These are phyloP conservation scores for Sesamia inferens DNA, from an alignment of 2,888 invertebrate species.

Conservation along the genomic window DNA sequence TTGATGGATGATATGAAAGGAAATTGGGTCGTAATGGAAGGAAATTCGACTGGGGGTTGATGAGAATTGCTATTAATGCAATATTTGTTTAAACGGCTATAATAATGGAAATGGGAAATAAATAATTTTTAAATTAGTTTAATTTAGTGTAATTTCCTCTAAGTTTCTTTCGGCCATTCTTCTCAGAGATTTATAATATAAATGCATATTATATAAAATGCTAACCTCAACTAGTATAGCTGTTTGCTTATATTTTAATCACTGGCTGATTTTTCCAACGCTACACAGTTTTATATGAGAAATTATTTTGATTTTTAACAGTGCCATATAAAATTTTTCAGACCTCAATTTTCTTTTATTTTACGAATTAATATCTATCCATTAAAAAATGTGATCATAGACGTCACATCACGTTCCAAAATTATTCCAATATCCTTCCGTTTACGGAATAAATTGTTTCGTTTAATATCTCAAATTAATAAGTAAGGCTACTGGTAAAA, in stretches of 20 bases:
- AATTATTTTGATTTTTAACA: too few relatives aligned
- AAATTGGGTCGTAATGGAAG: constrained; percentile 12
- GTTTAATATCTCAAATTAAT: too few relatives aligned
- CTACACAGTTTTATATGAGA: too few relatives aligned
- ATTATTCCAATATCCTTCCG: background rate
- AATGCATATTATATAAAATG: background rate
- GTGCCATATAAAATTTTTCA: too few relatives aligned
- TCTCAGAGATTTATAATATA: too few relatives aligned
- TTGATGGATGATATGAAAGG: constrained; percentile 18
- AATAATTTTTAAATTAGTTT: background rate
- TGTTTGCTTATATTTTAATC: background rate
- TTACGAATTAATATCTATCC: too few relatives aligned
- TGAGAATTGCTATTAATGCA: background rate
- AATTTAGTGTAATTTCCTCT: background rate
- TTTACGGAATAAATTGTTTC: background rate
- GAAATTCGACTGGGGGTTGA: background rate
- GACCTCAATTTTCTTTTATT: too few relatives aligned
- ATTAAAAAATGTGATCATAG: too few relatives aligned
- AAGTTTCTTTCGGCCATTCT: background rate
- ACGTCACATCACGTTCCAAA: background rate
- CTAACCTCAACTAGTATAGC: background rate
- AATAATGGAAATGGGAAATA: background rate
- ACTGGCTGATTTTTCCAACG: background rate
- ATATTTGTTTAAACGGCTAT: background rate
- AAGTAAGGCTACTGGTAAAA: too few relatives aligned